These are phyloP conservation scores for Philereme vetulata DNA, from an alignment of 2,888 invertebrate genomes.

Conservation along the genomic window DNA sequence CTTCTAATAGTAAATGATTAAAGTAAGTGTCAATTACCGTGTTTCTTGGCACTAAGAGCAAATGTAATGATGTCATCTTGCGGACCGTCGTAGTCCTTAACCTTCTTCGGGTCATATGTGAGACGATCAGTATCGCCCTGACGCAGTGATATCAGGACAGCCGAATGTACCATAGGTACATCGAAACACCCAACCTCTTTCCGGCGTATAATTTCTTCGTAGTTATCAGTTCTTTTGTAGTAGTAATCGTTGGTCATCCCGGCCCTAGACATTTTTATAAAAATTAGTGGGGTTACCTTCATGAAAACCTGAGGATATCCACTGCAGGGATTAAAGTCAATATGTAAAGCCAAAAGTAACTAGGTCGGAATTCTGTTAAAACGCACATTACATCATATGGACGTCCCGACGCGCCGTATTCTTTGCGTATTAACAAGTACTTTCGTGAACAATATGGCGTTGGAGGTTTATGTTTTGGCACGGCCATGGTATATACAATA, in stretches of 20 bases:
- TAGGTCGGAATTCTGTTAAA: no score
- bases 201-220: conserved; percentile 89
- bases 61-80: conserved; percentile 97
- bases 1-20: no score
- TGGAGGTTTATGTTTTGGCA: no score
- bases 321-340: no score
- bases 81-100: conserved; percentile 88
- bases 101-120: conserved; percentile 88
- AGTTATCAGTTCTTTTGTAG: conserved; percentile 92
- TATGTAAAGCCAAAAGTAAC: no score
- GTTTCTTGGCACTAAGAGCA: conserved; percentile 90
- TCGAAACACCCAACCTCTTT: conserved; percentile 88
- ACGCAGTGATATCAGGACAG: conserved; percentile 91
- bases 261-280: conserved; percentile 62
- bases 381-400: no score
- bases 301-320: no score
- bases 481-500: no score
- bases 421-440: no score
- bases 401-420: no score
- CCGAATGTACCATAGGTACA: conserved; percentile 97
- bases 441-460: no score
- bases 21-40: conserved; percentile 63
- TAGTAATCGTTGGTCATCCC: conserved; percentile 94
- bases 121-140: conserved; percentile 83
- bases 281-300: no score